A percentile compares a stretch with the other conserved stretches of the same genome.
These are phyloP conservation scores for Albula glossodonta DNA, from an alignment of 2,113 vertebrate genomes.

Conservation along the genomic window DNA sequence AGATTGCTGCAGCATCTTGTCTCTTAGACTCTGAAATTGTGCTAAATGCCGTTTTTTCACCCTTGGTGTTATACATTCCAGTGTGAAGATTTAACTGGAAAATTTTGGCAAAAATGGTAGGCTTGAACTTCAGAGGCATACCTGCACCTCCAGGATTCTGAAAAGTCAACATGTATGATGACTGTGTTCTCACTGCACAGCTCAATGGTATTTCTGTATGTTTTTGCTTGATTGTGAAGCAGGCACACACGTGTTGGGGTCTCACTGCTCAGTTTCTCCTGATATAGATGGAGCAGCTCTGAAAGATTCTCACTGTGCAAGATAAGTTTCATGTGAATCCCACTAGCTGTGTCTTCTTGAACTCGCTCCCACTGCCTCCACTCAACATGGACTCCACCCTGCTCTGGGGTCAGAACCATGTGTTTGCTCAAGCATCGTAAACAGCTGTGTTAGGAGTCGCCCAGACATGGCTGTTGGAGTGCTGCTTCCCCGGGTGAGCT, in stretches of 20 bases:
- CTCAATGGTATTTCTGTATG: constrained; percentile 18
- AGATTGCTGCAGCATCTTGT: no score
- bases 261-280: neutral
- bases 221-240: constrained; percentile 26
- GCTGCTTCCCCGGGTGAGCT: no score
- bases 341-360: no score
- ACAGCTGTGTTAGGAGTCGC: no score
- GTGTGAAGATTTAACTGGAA: neutral
- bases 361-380: no score
- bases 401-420: constrained; percentile 15
- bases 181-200: constrained; percentile 25
- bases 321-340: no score
- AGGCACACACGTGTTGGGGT: constrained; percentile 11
- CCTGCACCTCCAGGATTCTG: constrained; percentile 24
- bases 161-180: constrained; percentile 27
- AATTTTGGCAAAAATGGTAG: constrained; percentile 19
- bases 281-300: no score
- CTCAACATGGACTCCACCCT: constrained; percentile 15
- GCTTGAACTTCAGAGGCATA: constrained; percentile 26
- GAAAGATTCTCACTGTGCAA: no score
- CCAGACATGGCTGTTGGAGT: no score
- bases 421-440: constrained; percentile 23
- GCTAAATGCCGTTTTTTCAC: no score
- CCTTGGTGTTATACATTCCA: neutral
- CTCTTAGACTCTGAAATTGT: no score